Conservation (phyloP, 2,888 invertebrate genomes). For the Stenichneumon culpator region DNA sequence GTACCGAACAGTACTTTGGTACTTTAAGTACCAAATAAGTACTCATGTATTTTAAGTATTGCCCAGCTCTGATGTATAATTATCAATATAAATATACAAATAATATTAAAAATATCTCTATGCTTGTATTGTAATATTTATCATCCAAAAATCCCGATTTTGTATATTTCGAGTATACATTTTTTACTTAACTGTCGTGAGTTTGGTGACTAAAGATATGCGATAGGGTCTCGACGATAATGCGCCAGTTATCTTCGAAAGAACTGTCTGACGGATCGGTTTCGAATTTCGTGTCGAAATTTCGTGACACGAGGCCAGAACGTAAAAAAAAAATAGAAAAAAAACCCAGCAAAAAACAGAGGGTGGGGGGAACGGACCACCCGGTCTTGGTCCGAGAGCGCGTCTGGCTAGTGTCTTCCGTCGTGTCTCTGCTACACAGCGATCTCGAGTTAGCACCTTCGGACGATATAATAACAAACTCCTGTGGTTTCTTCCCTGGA, state of each 20-base stretch:
- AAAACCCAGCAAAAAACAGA: background rate
- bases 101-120: background rate
- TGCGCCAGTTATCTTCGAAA: conserved; percentile 2
- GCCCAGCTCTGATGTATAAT: background rate
- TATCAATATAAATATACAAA: background rate
- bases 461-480: conserved; percentile 49
- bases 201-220: background rate
- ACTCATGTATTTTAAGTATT: no score
- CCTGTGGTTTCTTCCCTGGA: conserved; percentile 15
- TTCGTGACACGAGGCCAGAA: conserved; percentile 19
- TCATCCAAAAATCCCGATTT: background rate
- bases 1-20: no score
- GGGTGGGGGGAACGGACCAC: conserved; percentile 32
- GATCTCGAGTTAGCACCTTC: conserved; percentile 19
- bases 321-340: background rate
- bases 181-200: background rate
- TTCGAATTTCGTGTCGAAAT: conserved; percentile 6
- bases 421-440: conserved; percentile 11
- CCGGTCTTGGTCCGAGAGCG: conserved; percentile 20
- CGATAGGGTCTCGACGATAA: background rate
- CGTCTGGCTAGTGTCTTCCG: conserved; percentile 59
- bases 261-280: no score
- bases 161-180: background rate
- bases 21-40: no score
- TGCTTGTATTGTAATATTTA: no score